A percentile compares a stretch with the other conserved stretches of the same genome.
Evolutionary conservation across 2,888 invertebrate genomes (phyloP).

Genomic region (Rhogogaster chlorosoma): DNA sequence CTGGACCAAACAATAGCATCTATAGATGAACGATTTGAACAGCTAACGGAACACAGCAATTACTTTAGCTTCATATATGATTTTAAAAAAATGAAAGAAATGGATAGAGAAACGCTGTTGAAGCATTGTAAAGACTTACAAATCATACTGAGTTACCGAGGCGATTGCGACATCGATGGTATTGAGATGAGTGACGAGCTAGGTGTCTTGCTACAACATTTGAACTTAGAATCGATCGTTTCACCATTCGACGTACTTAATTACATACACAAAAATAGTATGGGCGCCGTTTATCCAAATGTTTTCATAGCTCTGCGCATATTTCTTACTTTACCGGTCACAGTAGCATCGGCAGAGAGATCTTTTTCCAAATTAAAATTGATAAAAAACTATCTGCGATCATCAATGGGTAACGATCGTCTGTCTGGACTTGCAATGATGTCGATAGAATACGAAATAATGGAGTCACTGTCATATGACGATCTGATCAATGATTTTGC

Average conservation of each 20-base stretch:
- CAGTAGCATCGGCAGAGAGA: slow-evolving; percentile 52
- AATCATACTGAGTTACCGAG: slow-evolving; percentile 45
- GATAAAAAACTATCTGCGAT: slow-evolving; percentile 54
- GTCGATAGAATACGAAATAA: slow-evolving; percentile 52
- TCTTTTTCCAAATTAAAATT: slow-evolving; percentile 56
- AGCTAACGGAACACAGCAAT: slow-evolving; percentile 1
- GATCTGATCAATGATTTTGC: not conserved
- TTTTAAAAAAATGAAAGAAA: slow-evolving; percentile 51
- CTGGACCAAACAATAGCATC: not conserved
- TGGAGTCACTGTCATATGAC: not conserved
- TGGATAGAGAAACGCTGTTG: slow-evolving; percentile 54
- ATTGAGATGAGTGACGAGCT: slow-evolving; percentile 55
- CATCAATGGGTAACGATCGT: slow-evolving; percentile 53
- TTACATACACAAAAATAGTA: not conserved
- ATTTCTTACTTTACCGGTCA: slow-evolving; percentile 52
- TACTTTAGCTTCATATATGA: slow-evolving; percentile 20
- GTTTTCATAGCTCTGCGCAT: slow-evolving; percentile 48
- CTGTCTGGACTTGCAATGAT: slow-evolving; percentile 50
- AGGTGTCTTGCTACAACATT: slow-evolving; percentile 52
- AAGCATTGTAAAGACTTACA: slow-evolving; percentile 54
- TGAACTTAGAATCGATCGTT: slow-evolving; percentile 46
- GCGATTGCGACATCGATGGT: slow-evolving; percentile 52
- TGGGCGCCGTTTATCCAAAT: not conserved
- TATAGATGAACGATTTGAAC: slow-evolving; percentile 2
- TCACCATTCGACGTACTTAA: slow-evolving; percentile 44